A percentile compares a stretch with the other conserved stretches of the same genome.
Evolutionary conservation across 2,888 invertebrate genomes (phyloP).

Genomic region (Heliothis peltigera): DNA sequence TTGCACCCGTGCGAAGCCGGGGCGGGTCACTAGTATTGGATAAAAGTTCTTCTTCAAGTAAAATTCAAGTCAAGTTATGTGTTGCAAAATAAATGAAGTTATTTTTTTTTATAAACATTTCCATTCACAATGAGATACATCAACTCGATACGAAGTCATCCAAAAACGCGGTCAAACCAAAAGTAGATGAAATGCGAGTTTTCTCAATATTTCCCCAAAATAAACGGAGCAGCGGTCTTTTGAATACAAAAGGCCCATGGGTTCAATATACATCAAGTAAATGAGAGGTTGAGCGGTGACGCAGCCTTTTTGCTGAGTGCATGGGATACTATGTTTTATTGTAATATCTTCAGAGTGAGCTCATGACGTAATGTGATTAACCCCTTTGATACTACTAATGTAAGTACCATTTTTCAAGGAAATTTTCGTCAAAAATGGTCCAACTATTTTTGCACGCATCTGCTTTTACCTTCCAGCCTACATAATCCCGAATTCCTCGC

Average conservation of each 20-base stretch:
- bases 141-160: constrained; percentile 8
- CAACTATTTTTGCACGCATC: background rate
- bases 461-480: background rate
- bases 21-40: too few species aligned
- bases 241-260: constrained; percentile 72
- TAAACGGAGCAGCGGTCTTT: constrained; percentile 66
- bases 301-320: constrained; percentile 57
- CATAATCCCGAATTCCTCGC: background rate
- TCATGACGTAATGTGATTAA: constrained; percentile 40
- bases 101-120: constrained; percentile 17
- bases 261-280: constrained; percentile 78
- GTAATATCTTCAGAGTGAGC: constrained; percentile 18
- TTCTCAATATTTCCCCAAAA: constrained; percentile 61
- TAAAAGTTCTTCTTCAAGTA: too few species aligned
- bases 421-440: background rate
- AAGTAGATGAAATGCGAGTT: constrained; percentile 31
- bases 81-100: too few species aligned
- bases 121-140: constrained; percentile 15
- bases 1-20: too few species aligned
- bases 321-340: constrained; percentile 39
- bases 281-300: constrained; percentile 68
- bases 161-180: constrained; percentile 15
- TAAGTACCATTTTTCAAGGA: constrained; percentile 20
- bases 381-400: constrained; percentile 33
- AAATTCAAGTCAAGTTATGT: too few species aligned